Percentiles rank a stretch among this genome's conserved stretches.
Conservation (phyloP, 2,113 vertebrate species). For the Merops nubicus region DNA sequence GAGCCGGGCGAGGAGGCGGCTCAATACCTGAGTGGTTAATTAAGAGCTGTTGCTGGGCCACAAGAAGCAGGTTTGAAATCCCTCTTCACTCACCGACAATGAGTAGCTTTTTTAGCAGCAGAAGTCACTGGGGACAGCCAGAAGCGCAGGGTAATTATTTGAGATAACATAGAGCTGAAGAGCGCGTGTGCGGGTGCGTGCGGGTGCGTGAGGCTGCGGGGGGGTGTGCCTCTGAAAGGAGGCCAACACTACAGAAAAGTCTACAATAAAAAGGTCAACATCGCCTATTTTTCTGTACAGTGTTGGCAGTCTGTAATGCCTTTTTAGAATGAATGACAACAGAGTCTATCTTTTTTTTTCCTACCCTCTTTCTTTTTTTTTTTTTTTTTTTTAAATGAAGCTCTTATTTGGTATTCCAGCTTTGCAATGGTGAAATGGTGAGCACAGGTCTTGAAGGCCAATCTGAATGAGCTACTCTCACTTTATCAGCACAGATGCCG, state of each 20-base stretch:
- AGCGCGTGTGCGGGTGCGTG: conserved; percentile 65
- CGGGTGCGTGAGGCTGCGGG: conserved; percentile 12
- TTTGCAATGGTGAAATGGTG: conserved; percentile 81
- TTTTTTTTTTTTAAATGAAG: conserved; percentile 69
- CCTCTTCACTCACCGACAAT: conserved; percentile 87
- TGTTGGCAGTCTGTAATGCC: conserved; percentile 85
- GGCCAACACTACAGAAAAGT: conserved; percentile 75
- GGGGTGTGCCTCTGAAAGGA: conserved; percentile 78
- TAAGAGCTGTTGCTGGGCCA: conserved; percentile 95
- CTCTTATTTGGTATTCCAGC: conserved; percentile 90
- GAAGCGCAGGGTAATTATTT: conserved; percentile 97
- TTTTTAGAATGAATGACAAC: conserved; percentile 90
- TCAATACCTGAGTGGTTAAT: conserved; percentile 99
- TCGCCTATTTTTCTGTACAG: conserved; percentile 87
- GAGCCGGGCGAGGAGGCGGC: conserved; percentile 86
- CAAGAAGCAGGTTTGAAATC: conserved; percentile 93
- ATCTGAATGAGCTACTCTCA: conserved; percentile 87
- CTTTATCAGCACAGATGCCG: conserved; percentile 82
- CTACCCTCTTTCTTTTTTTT: background rate
- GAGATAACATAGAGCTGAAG: conserved; percentile 92
- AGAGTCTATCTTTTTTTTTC: conserved; percentile 72
- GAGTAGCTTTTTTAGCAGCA: conserved; percentile 86
- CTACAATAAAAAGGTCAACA: conserved; percentile 93
- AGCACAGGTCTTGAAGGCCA: conserved; percentile 76
- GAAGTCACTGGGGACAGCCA: conserved; percentile 89